A percentile compares a stretch with the other conserved stretches of the same genome.
phyloP scores from a whole-genome alignment of 2,113 vertebrate genomes.

The Coryphaenoides rupestris region DNA sequence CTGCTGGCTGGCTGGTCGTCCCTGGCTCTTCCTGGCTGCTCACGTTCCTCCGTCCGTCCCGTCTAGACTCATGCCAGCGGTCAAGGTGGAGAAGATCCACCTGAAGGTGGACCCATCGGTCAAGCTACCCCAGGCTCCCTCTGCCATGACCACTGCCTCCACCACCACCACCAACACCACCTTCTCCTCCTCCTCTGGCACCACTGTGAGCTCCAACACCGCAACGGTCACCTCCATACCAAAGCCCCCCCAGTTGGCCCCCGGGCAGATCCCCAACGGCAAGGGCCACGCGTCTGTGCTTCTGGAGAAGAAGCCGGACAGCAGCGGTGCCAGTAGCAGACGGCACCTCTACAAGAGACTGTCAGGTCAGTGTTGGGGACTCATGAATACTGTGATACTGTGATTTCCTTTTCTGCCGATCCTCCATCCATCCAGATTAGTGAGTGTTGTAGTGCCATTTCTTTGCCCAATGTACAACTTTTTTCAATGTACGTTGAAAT shows the following conservation, averaged over 20 bases:
- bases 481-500: too few relatives aligned
- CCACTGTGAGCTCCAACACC: conserved; percentile 88
- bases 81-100: conserved; percentile 95
- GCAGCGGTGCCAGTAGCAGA: conserved; percentile 84
- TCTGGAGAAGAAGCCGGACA: conserved; percentile 91
- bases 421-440: neutral
- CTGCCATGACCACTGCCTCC: conserved; percentile 81
- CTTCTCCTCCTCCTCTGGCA: conserved; percentile 86
- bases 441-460: neutral
- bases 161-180: conserved; percentile 61
- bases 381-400: too few relatives aligned
- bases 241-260: conserved; percentile 96
- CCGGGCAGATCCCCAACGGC: conserved; percentile 95
- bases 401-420: too few relatives aligned
- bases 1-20: neutral
- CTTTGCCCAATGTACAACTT: neutral
- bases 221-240: conserved; percentile 84
- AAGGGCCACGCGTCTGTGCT: conserved; percentile 87
- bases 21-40: conserved; percentile 40
- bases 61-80: conserved; percentile 84
- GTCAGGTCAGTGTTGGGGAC: conserved; percentile 88
- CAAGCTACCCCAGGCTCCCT: conserved; percentile 82
- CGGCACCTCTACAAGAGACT: conserved; percentile 92
- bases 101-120: conserved; percentile 86
- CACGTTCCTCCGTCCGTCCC: conserved; percentile 38